Evolutionary conservation across 2,797 vertebrate species (phyloP), one percentile per base, ranked within the genome.

Genomic region (Triplophysa yarkandensis): DNA sequence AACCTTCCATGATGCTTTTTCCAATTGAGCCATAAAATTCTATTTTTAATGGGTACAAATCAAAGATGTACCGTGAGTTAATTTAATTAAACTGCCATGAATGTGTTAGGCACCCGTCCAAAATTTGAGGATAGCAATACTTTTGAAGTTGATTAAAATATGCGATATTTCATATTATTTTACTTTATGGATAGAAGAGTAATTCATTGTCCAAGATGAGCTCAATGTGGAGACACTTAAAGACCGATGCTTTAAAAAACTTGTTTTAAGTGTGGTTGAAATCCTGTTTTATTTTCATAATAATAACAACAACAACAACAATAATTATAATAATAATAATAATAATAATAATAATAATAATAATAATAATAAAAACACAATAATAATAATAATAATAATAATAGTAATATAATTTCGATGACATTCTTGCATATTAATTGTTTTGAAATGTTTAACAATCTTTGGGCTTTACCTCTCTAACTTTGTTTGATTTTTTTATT

Each of bases 151-250:
- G 89, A 93, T 92, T 92, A 91, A 92, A 92, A 92, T 93, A 90
- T 90, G 87, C 82, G 86, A 88, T 91, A 91, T 90, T 92, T 92
- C 86, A 87, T 90, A 93, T 92, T 90, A 92, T 90, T 91, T 92
- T 87, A 84, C 88, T 91, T 91, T 92, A 91, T 92, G 88, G 87
- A 67, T 82, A 80, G 85, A 86, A 88, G 87, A 88, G 88, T 90
- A 87, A 92, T 89, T 91, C 82, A 88, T 87, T 90, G 87, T 89
- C 86, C 86, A 82, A 84, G 86, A 88, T 88, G 90, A 88, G 88
- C 87, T 90, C 39, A 70, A 39, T 92, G 89, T 85, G 85, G 87
- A 86, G 86, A 82, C 86, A 83, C 87, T 86, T 85, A 67, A 84
- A 90, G 85, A 91, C 88, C 88, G 87, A 89, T 86, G 88, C 89